A percentile compares a stretch with the other conserved stretches of the same genome.
Evolutionary conservation across 2,888 invertebrate species (phyloP).

Genomic region (Acrobasis suavella): DNA sequence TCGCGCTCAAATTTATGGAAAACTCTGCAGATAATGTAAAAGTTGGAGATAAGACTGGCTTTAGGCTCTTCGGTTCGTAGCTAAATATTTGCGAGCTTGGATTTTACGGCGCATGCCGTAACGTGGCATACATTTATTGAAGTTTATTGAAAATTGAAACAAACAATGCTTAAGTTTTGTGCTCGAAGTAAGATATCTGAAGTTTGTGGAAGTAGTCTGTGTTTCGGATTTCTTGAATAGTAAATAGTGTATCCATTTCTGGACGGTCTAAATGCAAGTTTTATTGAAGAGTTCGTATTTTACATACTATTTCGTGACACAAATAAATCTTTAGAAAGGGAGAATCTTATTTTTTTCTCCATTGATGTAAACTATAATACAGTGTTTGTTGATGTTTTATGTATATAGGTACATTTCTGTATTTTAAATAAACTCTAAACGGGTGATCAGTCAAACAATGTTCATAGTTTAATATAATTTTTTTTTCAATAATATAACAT

Average conservation of each 20-base stretch:
- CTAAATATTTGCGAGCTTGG: conserved; percentile 58
- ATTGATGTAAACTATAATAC: too few relatives aligned
- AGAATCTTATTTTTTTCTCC: too few relatives aligned
- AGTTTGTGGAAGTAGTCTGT: neutral
- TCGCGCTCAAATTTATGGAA: conserved; percentile 70
- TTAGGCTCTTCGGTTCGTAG: conserved; percentile 53
- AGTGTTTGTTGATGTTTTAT: too few relatives aligned
- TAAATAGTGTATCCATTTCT: neutral
- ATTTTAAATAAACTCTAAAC: too few relatives aligned
- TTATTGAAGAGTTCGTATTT: too few relatives aligned
- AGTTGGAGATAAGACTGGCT: conserved; percentile 75
- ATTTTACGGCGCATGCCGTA: conserved; percentile 18
- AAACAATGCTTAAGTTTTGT: neutral
- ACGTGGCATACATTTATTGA: conserved; percentile 13
- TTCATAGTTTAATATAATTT: too few relatives aligned
- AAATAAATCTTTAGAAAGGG: neutral
- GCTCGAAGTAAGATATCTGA: neutral
- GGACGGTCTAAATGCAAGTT: too few relatives aligned
- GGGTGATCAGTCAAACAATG: too few relatives aligned
- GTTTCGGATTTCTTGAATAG: neutral
- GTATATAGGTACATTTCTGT: too few relatives aligned
- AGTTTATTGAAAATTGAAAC: conserved; percentile 13
- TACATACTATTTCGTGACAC: too few relatives aligned
- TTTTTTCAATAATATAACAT: too few relatives aligned
- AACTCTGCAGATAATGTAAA: conserved; percentile 73